phyloP scores from a whole-genome alignment of 2,797 vertebrate genomes.

The Epinephelus awoara region DNA sequence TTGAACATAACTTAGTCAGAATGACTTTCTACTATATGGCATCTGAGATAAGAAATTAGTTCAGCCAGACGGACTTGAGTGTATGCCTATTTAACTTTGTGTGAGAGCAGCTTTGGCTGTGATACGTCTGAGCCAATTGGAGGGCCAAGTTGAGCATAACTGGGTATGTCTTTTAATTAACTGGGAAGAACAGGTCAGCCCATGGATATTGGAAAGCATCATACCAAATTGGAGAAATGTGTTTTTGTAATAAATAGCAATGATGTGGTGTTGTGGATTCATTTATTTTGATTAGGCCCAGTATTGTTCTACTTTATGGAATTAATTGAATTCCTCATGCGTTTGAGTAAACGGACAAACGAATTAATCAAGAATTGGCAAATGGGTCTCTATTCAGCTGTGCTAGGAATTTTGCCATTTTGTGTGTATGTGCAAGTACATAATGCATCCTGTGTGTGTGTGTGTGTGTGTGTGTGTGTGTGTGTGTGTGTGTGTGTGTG shows the following conservation, averaged over 20 bases:
- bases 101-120: constrained; percentile 27
- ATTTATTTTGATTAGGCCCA: constrained; percentile 83
- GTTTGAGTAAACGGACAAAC: constrained; percentile 76
- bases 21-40: constrained; percentile 2
- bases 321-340: constrained; percentile 82
- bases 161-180: constrained; percentile 70
- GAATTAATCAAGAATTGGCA: constrained; percentile 79
- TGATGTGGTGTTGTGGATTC: constrained; percentile 79
- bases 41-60: neutral
- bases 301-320: constrained; percentile 81
- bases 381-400: constrained; percentile 69
- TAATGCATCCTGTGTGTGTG: constrained; percentile 32
- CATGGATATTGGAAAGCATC: constrained; percentile 63
- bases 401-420: constrained; percentile 44
- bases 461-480: constrained; percentile 6
- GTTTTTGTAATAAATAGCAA: constrained; percentile 80
- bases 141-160: constrained; percentile 49
- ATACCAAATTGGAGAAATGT: constrained; percentile 68
- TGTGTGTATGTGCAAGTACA: constrained; percentile 21
- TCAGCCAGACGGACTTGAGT: constrained; percentile 16
- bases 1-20: constrained; percentile 9
- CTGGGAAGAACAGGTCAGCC: constrained; percentile 66
- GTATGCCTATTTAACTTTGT: constrained; percentile 38
- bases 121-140: constrained; percentile 40
- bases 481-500: constrained; percentile 11